Conservation (phyloP, 2,797 vertebrate genomes). For the Bradypodion ventrale region DNA sequence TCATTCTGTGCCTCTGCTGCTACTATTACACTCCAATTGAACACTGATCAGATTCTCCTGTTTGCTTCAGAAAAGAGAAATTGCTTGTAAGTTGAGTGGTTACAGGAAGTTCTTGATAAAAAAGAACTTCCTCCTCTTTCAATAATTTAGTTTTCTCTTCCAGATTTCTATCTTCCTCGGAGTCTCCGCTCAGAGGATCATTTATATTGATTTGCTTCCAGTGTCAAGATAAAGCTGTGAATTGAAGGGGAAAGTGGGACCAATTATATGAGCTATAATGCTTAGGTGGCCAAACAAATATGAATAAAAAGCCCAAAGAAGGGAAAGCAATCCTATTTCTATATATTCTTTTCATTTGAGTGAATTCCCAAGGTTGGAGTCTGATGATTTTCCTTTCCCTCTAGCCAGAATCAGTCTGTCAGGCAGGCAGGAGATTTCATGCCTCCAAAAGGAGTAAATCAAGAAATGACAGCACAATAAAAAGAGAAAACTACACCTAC, state of each 20-base stretch:
- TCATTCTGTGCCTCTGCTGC: neutral
- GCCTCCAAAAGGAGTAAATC: conserved; percentile 22
- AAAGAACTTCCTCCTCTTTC: conserved; percentile 1
- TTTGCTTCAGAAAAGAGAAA: conserved; percentile 20
- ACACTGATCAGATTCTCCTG: neutral
- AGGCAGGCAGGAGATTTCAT: neutral
- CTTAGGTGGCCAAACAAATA: neutral
- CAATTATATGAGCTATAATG: conserved; percentile 15
- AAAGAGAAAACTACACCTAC: conserved; percentile 27
- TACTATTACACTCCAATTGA: neutral
- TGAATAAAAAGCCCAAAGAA: conserved; percentile 7
- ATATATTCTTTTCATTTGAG: neutral
- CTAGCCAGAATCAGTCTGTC: neutral
- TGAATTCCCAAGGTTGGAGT: conserved; percentile 19
- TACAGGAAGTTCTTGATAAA: neutral
- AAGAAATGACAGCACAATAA: conserved; percentile 16
- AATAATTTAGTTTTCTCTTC: conserved; percentile 9
- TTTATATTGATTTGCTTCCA: conserved; percentile 1
- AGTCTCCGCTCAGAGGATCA: conserved; percentile 1
- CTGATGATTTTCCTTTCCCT: conserved; percentile 1
- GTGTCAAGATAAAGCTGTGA: conserved; percentile 12
- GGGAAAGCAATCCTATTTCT: conserved; percentile 7
- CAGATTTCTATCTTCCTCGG: neutral
- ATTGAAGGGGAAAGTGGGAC: neutral
- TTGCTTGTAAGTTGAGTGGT: neutral